These are phyloP conservation scores for Semibalanus balanoides DNA, from an alignment of 1,140 invertebrate genomes.

Conservation along the genomic window DNA sequence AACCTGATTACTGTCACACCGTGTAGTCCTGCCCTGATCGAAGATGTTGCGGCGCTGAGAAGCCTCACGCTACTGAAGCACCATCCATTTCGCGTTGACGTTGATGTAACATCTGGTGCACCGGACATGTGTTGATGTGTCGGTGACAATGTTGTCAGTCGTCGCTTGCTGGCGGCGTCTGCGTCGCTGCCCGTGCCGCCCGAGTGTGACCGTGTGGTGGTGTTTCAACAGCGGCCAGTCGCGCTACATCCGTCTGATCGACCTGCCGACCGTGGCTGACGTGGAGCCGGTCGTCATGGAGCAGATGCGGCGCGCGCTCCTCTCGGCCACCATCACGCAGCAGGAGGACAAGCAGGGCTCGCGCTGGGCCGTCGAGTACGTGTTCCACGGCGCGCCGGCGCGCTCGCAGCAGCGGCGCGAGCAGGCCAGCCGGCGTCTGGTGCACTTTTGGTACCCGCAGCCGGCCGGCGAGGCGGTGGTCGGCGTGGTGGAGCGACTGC, in stretches of 20 bases:
- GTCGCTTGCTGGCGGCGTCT: too few relatives aligned
- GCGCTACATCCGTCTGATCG: constrained; percentile 59
- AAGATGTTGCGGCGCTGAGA: too few relatives aligned
- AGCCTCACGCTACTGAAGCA: too few relatives aligned
- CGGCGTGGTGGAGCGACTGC: constrained; percentile 60
- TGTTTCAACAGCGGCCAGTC: constrained; percentile 68
- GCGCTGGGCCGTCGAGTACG: constrained; percentile 77
- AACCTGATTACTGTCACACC: too few relatives aligned
- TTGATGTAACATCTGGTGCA: too few relatives aligned
- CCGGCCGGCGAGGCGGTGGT: constrained; percentile 50
- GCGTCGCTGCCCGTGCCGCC: too few relatives aligned
- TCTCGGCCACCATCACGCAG: constrained; percentile 22
- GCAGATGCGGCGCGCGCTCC: constrained; percentile 20
- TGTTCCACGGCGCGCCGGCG: constrained; percentile 72
- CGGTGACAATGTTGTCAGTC: too few relatives aligned
- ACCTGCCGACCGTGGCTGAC: constrained; percentile 50
- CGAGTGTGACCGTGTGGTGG: too few relatives aligned
- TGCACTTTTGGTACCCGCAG: constrained; percentile 80
- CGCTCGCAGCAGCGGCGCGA: constrained; percentile 65
- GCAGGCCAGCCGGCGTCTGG: constrained; percentile 61
- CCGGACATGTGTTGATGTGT: too few relatives aligned
- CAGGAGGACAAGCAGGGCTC: constrained; percentile 43
- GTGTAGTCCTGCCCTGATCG: too few relatives aligned
- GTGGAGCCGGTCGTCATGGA: constrained; percentile 18
- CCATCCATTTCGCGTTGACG: too few relatives aligned